Evolutionary conservation across 2,113 vertebrate species (phyloP), one percentile per base, ranked within the genome.

Genomic region (Aspiorhynchus laticeps): DNA sequence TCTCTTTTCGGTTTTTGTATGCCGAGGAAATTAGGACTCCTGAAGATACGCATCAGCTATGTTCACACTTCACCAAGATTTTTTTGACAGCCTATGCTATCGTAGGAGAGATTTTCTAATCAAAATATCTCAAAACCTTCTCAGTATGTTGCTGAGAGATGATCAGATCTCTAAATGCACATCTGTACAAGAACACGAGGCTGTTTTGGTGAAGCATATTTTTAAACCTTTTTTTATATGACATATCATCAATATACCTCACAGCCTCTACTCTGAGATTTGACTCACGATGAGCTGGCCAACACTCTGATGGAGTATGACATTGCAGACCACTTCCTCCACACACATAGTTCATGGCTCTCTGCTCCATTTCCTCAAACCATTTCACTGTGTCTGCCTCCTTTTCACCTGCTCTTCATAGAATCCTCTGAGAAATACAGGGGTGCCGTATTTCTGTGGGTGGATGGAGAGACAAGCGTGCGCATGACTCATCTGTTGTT

Each of bases 311-410:
- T 86, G 85, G 75, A 86, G 85, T 69, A 80, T 36, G 75, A 76
- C 86, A 33, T 1, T 51, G 77, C 86, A 69, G 31, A 38, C 75
- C 84, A 65, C 73, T n/a, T 31, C 81, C 46, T 84, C 19, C 69
- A 80, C 63, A 69, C 85, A 80, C 76, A 80, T 80, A 80, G 53
- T 86, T 71, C 63, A 69, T 75, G 38, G 53, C 71, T 77, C 71
- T 48, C 80, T 77, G 86, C 83, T 84, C 83, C 46, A 84, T 84
- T 84, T 83, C 59, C 80, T 87, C 80, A 76, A 63, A 87, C 41
- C 53, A 87, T 83, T 87, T 77, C 43, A 77, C 69, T 38, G 7
- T 73, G 71, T 87, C 71, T 75, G 12, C 41, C 61, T 80, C 14
- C 56, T 46, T 83, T 82, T 75, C 65, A 82, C 78, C 71, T 82